A percentile compares a stretch with the other conserved stretches of the same genome.
These are phyloP conservation scores for Onychomys arenicola DNA, from an alignment of 2,797 vertebrate genomes.

Conservation along the genomic window DNA sequence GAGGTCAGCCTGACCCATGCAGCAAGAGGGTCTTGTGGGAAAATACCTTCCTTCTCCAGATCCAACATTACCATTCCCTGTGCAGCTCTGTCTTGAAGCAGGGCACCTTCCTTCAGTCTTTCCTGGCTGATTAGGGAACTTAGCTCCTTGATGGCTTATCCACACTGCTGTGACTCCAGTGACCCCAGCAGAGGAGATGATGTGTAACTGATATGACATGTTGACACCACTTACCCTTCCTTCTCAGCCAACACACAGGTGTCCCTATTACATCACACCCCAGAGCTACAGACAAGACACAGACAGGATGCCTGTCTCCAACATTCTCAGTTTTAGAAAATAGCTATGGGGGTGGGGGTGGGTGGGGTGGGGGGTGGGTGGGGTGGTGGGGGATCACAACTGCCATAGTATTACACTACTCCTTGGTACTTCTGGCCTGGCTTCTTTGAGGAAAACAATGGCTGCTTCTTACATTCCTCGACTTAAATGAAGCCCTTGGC, in stretches of 20 bases:
- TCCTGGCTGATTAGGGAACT: not conserved
- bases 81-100: not conserved
- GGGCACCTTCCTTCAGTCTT: not conserved
- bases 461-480: not conserved
- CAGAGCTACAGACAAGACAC: accelerated
- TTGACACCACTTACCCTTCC: no score
- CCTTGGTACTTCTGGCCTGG: not conserved
- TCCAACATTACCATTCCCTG: not conserved
- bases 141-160: not conserved
- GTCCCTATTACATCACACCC: not conserved
- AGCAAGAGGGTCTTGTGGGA: not conserved
- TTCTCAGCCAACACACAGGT: not conserved
- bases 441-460: not conserved
- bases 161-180: no score
- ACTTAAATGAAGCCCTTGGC: not conserved
- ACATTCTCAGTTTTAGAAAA: not conserved
- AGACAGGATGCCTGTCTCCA: not conserved
- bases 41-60: not conserved
- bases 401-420: not conserved
- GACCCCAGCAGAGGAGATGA: not conserved
- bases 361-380: no score
- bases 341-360: accelerated
- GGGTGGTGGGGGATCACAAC: no score
- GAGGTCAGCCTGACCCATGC: not conserved
- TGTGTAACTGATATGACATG: accelerated